Evolutionary conservation across 2,888 invertebrate genomes (phyloP).

Genomic region (Lissocephala sabroskyi): DNA sequence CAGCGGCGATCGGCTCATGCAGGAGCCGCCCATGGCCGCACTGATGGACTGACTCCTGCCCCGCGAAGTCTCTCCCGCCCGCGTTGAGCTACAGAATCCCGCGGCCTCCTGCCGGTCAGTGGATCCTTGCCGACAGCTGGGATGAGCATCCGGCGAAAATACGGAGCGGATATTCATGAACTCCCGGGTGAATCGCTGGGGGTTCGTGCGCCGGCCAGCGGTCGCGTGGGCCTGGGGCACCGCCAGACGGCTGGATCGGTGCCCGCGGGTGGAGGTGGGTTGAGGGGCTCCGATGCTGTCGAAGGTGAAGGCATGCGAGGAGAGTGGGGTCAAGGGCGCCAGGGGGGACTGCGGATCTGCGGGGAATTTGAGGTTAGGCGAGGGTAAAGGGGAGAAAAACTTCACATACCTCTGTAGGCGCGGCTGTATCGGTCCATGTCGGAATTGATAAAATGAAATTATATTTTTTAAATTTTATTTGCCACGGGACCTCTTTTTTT

Average conservation of each 20-base stretch:
- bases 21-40: neutral
- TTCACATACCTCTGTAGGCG: conserved; percentile 41
- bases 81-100: no score
- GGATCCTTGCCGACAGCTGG: conserved; percentile 8
- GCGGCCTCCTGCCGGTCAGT: no score
- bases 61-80: no score
- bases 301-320: conserved; percentile 40
- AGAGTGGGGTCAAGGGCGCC: conserved; percentile 49
- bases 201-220: neutral
- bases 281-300: conserved; percentile 16
- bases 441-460: neutral
- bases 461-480: neutral
- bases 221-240: neutral
- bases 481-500: neutral
- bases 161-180: conserved; percentile 35
- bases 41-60: conserved; percentile 2
- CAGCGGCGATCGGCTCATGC: neutral
- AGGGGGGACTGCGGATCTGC: conserved; percentile 52
- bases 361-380: no score
- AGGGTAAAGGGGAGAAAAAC: no score
- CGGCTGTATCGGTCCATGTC: conserved; percentile 45
- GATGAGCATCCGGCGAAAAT: conserved; percentile 33
- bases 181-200: conserved; percentile 26
- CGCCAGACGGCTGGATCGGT: neutral
- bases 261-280: conserved; percentile 11